Evolutionary conservation across 2,888 invertebrate species (phyloP), one percentile per base, ranked within the genome.

Genomic region (Rhorus exstirpatorius): DNA sequence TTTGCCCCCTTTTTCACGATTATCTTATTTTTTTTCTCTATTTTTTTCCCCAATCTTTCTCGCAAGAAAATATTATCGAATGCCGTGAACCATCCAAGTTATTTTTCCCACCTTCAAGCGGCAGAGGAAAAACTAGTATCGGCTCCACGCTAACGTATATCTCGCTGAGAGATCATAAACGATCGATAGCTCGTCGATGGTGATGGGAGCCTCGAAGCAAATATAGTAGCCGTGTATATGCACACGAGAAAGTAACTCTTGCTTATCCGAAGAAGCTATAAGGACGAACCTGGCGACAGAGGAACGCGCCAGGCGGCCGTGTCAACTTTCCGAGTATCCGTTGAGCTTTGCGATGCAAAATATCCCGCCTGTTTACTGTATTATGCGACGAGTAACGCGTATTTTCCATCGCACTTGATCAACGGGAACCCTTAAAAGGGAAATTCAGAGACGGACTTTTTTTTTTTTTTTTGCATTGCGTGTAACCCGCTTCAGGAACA

Each of bases 1-100:
- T 44, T 53, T 83, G 26, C 31, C 55, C 71, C 53, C 70, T 77
- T 81, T 82, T 76, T 71, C 44, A 65, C 38, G 21, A 83, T 83
- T 67, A 83, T 51, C 76, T 75, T 38, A 46, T 51, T 53, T 83
- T 75, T 41, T 51, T 53, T 83, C 71, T 41, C 38, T 60, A 38
- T 65, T 65, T 46, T 49, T 55, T 58, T 21, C 31, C 46, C 4
- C 2, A 46, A 26, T 71, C 58, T 61, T 75, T 61, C 41, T 46
- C 38, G 58, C 58, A 3, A 67, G 41, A 72, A 61, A 72, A 61
- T 51, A 77, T 72, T 53, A 77, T 38, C 65, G 65, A 61, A 44
- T 12, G 35, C 24, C 55, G 49, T 24, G 71, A 79, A 60, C 24
- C 44, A 41, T 31, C 67, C 63, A 51, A 71, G 44, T 46, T 71